A percentile compares a stretch with the other conserved stretches of the same genome.
Evolutionary conservation across 2,888 invertebrate species (phyloP).

Genomic region (Dione vanillae): DNA sequence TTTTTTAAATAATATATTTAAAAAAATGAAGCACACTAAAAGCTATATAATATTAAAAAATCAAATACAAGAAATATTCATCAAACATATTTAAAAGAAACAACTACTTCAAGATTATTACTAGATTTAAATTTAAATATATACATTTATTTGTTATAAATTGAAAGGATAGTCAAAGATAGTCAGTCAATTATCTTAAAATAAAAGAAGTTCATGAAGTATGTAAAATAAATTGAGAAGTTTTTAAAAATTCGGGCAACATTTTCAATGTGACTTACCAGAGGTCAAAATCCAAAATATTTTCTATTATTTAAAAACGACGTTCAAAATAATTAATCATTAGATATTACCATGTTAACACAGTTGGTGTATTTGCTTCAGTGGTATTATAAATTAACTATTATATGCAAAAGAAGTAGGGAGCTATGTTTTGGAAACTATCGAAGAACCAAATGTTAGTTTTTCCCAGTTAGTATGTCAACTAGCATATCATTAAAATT

Average conservation of each 20-base stretch:
- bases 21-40: conserved; percentile 13
- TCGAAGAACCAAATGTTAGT: conserved; percentile 38
- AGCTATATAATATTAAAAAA: neutral
- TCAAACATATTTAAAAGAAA: neutral
- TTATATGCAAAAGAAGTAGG: neutral
- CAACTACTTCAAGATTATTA: neutral
- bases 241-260: conserved; percentile 11
- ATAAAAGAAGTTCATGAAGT: neutral
- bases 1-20: neutral
- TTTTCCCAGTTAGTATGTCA: conserved; percentile 55
- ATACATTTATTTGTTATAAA: no score
- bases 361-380: conserved; percentile 14
- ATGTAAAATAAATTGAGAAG: neutral
- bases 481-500: conserved; percentile 71
- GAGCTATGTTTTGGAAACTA: neutral
- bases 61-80: neutral
- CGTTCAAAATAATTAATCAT: neutral
- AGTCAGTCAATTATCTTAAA: neutral
- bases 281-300: neutral
- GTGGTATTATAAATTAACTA: conserved; percentile 20
- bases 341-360: conserved; percentile 15
- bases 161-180: no score
- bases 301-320: neutral
- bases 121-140: neutral
- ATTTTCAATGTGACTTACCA: conserved; percentile 27